These are phyloP conservation scores for Trichoplusia ni DNA, from an alignment of 1,140 invertebrate genomes.

Conservation along the genomic window DNA sequence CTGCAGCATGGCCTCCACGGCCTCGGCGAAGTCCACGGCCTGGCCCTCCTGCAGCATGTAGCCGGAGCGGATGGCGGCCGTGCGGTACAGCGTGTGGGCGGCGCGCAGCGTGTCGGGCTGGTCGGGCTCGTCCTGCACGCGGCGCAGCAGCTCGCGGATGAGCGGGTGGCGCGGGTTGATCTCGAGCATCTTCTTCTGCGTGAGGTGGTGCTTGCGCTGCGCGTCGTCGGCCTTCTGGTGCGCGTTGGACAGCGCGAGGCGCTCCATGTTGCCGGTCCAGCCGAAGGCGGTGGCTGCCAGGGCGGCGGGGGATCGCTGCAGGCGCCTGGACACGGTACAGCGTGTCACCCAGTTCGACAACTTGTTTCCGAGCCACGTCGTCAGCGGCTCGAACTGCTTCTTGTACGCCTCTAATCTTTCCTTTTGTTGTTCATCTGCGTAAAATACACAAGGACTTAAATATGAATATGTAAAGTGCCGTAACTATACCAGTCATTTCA, in stretches of 20 bases:
- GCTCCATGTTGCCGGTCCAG: conserved; percentile 99
- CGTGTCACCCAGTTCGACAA: conserved; percentile 93
- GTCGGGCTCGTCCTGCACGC: conserved; percentile 90
- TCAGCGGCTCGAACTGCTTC: conserved; percentile 93
- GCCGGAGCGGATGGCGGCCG: conserved; percentile 89
- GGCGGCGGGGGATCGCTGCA: conserved; percentile 96
- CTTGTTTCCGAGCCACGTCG: conserved; percentile 94
- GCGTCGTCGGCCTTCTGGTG: conserved; percentile 97
- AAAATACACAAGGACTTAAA: no score
- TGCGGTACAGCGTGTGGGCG: conserved; percentile 95
- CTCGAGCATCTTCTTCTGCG: conserved; percentile 98
- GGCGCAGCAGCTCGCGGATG: conserved; percentile 93
- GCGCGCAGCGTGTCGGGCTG: conserved; percentile 93
- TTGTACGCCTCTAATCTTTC: conserved; percentile 91
- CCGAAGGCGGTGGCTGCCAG: conserved; percentile 98
- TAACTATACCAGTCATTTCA: no score
- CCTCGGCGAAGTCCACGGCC: conserved; percentile 63
- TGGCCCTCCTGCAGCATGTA: conserved; percentile 73
- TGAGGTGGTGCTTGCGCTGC: conserved; percentile 94
- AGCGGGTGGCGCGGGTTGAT: conserved; percentile 99
- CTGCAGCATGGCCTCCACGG: conserved; percentile 68
- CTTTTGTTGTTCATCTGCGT: conserved; percentile 89
- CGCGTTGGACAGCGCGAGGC: conserved; percentile 97
- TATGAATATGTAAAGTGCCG: no score
- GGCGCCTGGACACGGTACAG: conserved; percentile 93